Base-by-base conservation (phyloP, 37 sponge, comb jelly and placozoan genomes). In the Aphrocallistes beatrix region DNA sequence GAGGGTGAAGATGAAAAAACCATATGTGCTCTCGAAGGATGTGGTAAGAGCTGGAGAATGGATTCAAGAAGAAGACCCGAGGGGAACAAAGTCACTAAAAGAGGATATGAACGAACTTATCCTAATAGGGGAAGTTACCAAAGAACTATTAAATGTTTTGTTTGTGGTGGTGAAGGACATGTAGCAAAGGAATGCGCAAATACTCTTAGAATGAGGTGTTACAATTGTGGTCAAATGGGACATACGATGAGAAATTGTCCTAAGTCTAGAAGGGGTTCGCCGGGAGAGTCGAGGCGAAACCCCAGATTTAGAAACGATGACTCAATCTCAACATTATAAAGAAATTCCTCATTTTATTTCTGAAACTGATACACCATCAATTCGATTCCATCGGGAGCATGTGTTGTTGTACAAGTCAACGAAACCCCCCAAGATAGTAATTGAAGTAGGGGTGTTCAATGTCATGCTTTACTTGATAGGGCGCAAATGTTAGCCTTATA, bases 11-110 rank as follows among this genome's bases (percentile, higher is more conserved):
- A 6, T 30, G 75, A 28, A 60, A 60, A 60, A 25, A 60, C 28
- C 75, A 60, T n/a, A n/a, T 60, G 75, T 60, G 75, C 75, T 60
- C 28, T 60, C n/a, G 75, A 60, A 6, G 75, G 75, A 60, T 30
- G 75, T 13, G 28, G 75, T 60, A 60, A 60, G 28, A 3, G n/a
- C 1, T 60, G 75, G 34, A 32, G 25, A 60, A 60, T 25, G 10
- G 75, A 60, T 25, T 30, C n/a, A 60, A 28, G 21, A 60, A 30
- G 75, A 30, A 60, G 21, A 30, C 28, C n/a, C 28, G 75, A 19
- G 10, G 75, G 75, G n/a, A 25, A 60, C 75, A 30, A 60, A 60
- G 75, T 13, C n/a, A 30, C 28, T 60, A 19, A 19, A 60, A 60
- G 75, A 60, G 75, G 75, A 19, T 60, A 60, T 21, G 75, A 60